These are phyloP conservation scores for Xenopus petersii DNA, from an alignment of 2,797 vertebrate genomes.

Conservation along the genomic window DNA sequence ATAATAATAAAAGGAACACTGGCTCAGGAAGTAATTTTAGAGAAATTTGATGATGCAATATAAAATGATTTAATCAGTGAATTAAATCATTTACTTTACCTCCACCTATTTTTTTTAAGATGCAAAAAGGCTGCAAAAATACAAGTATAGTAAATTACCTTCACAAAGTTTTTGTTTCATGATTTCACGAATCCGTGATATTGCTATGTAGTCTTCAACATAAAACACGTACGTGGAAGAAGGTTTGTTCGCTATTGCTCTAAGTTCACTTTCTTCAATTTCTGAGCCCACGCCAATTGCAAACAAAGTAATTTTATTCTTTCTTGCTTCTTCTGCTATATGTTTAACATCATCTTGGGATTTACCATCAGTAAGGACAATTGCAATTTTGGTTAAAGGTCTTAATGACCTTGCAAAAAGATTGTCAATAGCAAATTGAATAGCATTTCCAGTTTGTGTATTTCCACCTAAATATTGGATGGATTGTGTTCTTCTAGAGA, in stretches of 20 bases:
- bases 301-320: constrained; percentile 88
- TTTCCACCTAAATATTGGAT: constrained; percentile 94
- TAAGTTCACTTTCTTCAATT: constrained; percentile 84
- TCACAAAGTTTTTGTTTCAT: constrained; percentile 97
- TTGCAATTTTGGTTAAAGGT: constrained; percentile 87
- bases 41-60: too few relatives aligned
- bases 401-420: constrained; percentile 88
- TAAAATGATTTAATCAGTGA: too few relatives aligned
- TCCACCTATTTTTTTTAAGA: too few relatives aligned
- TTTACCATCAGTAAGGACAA: constrained; percentile 95
- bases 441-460: constrained; percentile 88
- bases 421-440: constrained; percentile 87
- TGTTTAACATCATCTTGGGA: constrained; percentile 92
- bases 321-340: constrained; percentile 85
- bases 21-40: too few relatives aligned
- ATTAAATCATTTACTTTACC: too few relatives aligned
- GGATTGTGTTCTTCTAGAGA: constrained; percentile 81
- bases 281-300: constrained; percentile 91
- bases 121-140: too few relatives aligned
- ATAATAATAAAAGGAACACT: too few relatives aligned
- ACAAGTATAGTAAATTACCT: constrained; percentile 67
- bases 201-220: constrained; percentile 93
- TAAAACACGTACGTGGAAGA: constrained; percentile 91
- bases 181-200: constrained; percentile 91
- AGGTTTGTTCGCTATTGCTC: constrained; percentile 91